Conservation (phyloP, 2,113 vertebrate species). For the Vanacampus margaritifer region DNA sequence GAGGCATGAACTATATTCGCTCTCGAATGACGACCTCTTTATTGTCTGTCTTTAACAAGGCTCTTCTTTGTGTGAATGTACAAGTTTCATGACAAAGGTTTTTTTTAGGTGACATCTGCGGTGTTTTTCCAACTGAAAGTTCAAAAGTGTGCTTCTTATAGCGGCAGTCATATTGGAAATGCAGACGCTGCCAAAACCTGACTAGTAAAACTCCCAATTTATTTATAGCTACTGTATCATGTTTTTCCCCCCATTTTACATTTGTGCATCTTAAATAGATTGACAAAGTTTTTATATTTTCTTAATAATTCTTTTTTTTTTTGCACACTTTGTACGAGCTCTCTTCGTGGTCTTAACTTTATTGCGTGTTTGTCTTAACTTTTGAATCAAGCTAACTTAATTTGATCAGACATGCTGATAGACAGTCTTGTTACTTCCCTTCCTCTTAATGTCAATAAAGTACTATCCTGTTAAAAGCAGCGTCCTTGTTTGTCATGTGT, state of each 20-base stretch:
- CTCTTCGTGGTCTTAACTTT: constrained; percentile 61
- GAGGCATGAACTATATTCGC: constrained; percentile 20
- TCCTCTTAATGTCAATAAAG: constrained; percentile 56
- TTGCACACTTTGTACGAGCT: constrained; percentile 66
- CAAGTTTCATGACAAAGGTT: constrained; percentile 21
- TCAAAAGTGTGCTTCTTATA: constrained; percentile 3
- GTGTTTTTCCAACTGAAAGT: constrained; percentile 1
- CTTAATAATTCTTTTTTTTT: constrained; percentile 50
- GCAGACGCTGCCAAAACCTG: constrained; percentile 48
- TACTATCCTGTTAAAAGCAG: constrained; percentile 11
- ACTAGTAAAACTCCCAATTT: constrained; percentile 25
- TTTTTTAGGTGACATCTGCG: constrained; percentile 12
- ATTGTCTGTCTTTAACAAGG: constrained; percentile 17
- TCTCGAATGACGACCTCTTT: constrained; percentile 28
- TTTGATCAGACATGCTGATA: constrained; percentile 19
- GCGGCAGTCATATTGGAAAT: constrained; percentile 10
- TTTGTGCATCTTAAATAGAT: constrained; percentile 26
- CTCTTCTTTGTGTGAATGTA: constrained; percentile 45
- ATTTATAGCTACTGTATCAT: constrained; percentile 19
- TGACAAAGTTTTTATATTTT: constrained; percentile 49
- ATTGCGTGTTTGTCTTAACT: constrained; percentile 47
- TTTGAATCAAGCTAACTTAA: constrained; percentile 49
- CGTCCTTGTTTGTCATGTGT: neutral
- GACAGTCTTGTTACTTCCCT: constrained; percentile 38
- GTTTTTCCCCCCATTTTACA: neutral